Evolutionary conservation across 2,888 invertebrate genomes (phyloP), one percentile per base, ranked within the genome.

Genomic region (Abscondita cerata): DNA sequence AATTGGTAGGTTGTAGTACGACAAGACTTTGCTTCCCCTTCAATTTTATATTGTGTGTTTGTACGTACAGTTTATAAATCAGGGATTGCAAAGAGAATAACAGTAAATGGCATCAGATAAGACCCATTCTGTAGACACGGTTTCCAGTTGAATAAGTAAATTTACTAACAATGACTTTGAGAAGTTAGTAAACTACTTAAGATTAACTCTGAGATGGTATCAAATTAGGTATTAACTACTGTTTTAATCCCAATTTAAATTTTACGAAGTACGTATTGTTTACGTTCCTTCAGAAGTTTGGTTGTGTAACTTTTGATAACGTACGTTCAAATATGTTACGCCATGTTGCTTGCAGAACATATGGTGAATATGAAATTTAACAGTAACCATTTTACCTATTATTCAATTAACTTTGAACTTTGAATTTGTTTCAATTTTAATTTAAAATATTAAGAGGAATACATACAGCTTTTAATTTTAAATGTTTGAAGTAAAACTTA

Each of bases 221-320:
- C 59, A 55, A 62, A 62, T 62, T 62, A 62, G 62, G 62, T 62
- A 62, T 59, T 59, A 62, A 62, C 58, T 58, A 59, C 44, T 33
- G 51, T 54, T 58, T 54, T 62, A 62, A 59, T 62, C 58, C 62
- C 57, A 44, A 48, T 62, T 58, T 62, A 54, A 62, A 62, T 62
- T 62, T 52, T 62, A 25, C 25, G 6, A 6, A 25, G 25, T n/a
- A n/a, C n/a, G n/a, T n/a, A 25, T 25, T 25, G 25, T 25, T 4
- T 25, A 25, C 25, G 25, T 25, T 25, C 6, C 2, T 6, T 36
- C 33, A 25, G 36, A 36, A 36, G 36, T 9, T n/a, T 12, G 13
- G 11, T 36, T 36, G 13, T 36, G 2, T 5, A 36, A 36, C 11
- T 12, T 36, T 36, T 12, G 36, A 36, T 3, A 36, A 12, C 36